Evolutionary conservation across 2,797 vertebrate genomes (phyloP), one percentile per base, ranked within the genome.

Genomic region (Notolepis coatsorum): DNA sequence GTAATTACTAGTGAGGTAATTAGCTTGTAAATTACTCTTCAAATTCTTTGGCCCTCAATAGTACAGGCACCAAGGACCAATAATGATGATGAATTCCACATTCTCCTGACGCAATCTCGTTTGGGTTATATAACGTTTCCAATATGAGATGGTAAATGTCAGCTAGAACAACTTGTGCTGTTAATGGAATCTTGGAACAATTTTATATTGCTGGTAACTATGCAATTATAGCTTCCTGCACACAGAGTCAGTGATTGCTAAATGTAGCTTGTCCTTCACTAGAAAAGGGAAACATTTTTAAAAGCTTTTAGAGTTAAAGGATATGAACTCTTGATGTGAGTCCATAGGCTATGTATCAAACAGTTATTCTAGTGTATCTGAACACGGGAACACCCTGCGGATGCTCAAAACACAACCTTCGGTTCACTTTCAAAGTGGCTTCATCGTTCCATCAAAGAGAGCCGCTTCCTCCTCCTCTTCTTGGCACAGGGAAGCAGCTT

Each of bases 1-100:
- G n/a, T n/a, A n/a, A 66, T 70, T 69, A 61, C 64, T 38, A 13
- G 68, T 60, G 63, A 68, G 80, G 20, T 9, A n/a, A 73, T 35
- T 50, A 48, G 65, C 15, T 60, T 7, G 3, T 2, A n/a, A 41
- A 41, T 41, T 15, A 24, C 2, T 23, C 2, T 9, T 25, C 3
- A 18, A 6, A 41, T 18, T 46, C 43, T 46, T 46, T 27, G 21
- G 7, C 6, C 13, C 23, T 5, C 12, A 25, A 46, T 46, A 46
- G 17, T 2, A 7, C 5, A 7, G 20, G 17, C 3, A 18, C n/a
- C 0, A 31, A n/a, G n/a, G n/a, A 2, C 3, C 37, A 45, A 15
- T 21, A 46, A 20, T n/a, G 12, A 7, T 39, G 2, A 39, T 37
- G 15, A 37, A 37, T 37, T 37, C 10, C 15, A 37, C 12, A 37